phyloP scores from a whole-genome alignment of 2,113 vertebrate genomes.

The Dipodomys ordii region DNA sequence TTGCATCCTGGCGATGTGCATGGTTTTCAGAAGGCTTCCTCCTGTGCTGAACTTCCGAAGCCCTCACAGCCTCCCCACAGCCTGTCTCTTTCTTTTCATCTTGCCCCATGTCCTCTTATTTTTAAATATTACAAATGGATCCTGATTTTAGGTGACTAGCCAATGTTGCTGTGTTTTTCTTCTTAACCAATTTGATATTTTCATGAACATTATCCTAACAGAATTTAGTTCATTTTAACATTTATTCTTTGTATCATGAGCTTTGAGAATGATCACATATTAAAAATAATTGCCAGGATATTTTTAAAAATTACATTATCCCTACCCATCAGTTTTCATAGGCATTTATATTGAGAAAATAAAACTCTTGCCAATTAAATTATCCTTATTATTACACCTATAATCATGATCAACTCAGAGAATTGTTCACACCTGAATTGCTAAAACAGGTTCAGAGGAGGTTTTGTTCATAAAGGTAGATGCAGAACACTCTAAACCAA shows the following conservation, averaged over 20 bases:
- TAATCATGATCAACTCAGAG: conserved; percentile 8
- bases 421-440: background rate
- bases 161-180: background rate
- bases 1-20: accelerated
- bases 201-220: conserved; percentile 17
- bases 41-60: background rate
- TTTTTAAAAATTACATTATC: background rate
- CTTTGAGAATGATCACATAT: conserved; percentile 6
- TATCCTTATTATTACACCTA: background rate
- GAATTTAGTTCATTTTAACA: conserved; percentile 41
- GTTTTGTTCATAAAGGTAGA: conserved; percentile 58
- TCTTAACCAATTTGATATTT: conserved; percentile 18
- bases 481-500: background rate
- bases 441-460: background rate
- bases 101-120: background rate
- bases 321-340: conserved; percentile 24
- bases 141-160: conserved; percentile 24
- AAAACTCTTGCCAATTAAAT: background rate
- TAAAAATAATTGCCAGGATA: conserved; percentile 49
- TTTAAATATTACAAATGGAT: background rate
- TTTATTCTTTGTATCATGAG: conserved; percentile 4
- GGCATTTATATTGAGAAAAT: conserved; percentile 47
- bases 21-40: background rate
- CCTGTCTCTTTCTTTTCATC: background rate
- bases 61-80: background rate